Conservation (phyloP, 2,888 invertebrate species). For the Lochmaea capreae region DNA sequence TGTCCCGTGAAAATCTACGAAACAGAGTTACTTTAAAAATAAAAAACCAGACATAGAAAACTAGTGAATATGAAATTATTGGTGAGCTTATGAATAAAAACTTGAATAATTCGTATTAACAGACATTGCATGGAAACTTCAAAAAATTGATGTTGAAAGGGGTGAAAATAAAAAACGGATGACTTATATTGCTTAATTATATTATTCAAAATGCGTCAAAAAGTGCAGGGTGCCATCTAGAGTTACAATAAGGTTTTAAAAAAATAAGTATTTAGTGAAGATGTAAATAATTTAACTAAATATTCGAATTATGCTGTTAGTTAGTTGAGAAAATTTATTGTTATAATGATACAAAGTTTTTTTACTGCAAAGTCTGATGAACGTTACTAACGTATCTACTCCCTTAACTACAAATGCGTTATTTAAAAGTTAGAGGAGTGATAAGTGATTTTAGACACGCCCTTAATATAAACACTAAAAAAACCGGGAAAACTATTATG, state of each 20-base stretch:
- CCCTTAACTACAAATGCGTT: too few species aligned
- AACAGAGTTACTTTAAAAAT: too few species aligned
- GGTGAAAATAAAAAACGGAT: conserved; percentile 11
- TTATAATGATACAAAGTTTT: background rate
- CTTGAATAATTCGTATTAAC: too few species aligned
- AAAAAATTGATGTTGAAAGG: background rate
- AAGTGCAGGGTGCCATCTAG: conserved; percentile 35
- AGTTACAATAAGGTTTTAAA: conserved; percentile 22
- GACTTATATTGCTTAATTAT: conserved; percentile 27
- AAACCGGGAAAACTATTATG: too few species aligned
- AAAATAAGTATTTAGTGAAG: conserved; percentile 1
- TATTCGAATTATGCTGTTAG: conserved; percentile 29
- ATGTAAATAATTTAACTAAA: conserved; percentile 28
- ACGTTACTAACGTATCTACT: background rate
- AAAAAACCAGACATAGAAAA: too few species aligned
- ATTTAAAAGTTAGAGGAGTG: too few species aligned
- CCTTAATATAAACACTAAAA: too few species aligned
- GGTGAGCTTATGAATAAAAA: too few species aligned
- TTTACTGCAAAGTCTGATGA: background rate
- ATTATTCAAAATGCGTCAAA: conserved; percentile 26
- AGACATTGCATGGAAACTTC: background rate
- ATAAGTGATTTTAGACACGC: too few species aligned
- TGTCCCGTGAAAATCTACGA: too few species aligned
- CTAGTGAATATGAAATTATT: too few species aligned
- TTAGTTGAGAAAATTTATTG: conserved; percentile 24